Evolutionary conservation across 2,888 invertebrate genomes (phyloP).

Genomic region (Trilocha varians): DNA sequence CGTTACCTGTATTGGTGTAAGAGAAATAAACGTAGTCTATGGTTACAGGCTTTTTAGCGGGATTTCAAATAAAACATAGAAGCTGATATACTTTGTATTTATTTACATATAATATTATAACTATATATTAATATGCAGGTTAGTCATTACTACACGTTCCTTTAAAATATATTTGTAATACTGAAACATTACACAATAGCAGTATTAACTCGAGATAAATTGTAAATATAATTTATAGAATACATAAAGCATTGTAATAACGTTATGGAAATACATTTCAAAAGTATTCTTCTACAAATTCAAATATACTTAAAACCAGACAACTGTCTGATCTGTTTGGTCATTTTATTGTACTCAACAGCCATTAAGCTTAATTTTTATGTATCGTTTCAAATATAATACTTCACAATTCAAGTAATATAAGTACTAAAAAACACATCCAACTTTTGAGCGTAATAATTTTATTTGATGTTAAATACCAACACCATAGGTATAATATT

Average conservation of each 20-base stretch:
- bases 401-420: slow-evolving; percentile 7
- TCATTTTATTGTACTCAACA: slow-evolving; percentile 62
- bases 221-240: background rate
- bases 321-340: slow-evolving; percentile 22
- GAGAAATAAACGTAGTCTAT: no score
- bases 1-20: no score
- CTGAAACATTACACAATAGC: slow-evolving; percentile 33
- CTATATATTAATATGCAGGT: background rate
- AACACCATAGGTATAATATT: background rate
- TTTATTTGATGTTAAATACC: background rate
- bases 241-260: slow-evolving; percentile 16
- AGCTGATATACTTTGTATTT: slow-evolving; percentile 55
- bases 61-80: slow-evolving; percentile 24
- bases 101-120: slow-evolving; percentile 35
- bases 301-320: slow-evolving; percentile 12
- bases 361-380: slow-evolving; percentile 18
- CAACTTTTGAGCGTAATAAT: background rate
- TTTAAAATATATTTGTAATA: slow-evolving; percentile 14
- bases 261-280: slow-evolving; percentile 26
- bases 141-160: no score
- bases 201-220: slow-evolving; percentile 18
- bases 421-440: slow-evolving; percentile 1
- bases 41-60: no score
- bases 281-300: slow-evolving; percentile 15
- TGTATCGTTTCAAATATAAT: slow-evolving; percentile 2